A percentile compares a stretch with the other conserved stretches of the same genome.
Conservation (phyloP, 1,140 invertebrate species). For the Drosophila hydei region DNA sequence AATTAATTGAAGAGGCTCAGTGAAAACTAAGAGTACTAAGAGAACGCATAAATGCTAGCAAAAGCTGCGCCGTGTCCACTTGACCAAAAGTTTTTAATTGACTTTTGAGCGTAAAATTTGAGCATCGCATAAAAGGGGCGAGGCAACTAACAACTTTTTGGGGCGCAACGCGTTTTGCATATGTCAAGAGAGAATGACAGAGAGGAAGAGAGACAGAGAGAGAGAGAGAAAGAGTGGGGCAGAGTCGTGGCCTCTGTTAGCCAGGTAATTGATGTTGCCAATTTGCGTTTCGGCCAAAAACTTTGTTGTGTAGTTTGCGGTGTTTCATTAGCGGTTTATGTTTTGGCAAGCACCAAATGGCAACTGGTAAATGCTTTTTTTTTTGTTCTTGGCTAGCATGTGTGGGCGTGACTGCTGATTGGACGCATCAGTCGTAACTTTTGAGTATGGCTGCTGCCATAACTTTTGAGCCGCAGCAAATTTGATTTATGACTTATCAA, state of each 20-base stretch:
- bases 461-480: conserved; percentile 38
- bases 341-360: conserved; percentile 20
- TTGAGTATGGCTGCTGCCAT: neutral
- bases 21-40: neutral
- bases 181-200: conserved; percentile 10
- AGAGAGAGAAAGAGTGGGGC: neutral
- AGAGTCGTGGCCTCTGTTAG: conserved; percentile 5
- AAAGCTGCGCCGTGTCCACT: conserved; percentile 37
- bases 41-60: conserved; percentile 2
- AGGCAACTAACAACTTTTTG: conserved; percentile 14
- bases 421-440: conserved; percentile 13
- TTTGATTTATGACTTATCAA: conserved; percentile 50
- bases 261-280: conserved; percentile 63
- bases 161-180: conserved; percentile 30
- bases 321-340: conserved; percentile 73
- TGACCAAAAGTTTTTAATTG: conserved; percentile 78
- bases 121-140: conserved; percentile 15
- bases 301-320: conserved; percentile 55
- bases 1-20: conserved; percentile 63
- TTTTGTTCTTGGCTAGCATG: conserved; percentile 10
- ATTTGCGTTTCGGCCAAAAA: conserved; percentile 56
- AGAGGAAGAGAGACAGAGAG: neutral
- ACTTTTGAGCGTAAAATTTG: conserved; percentile 57
- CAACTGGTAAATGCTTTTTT: conserved; percentile 1
- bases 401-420: conserved; percentile 28